Evolutionary conservation across 1,140 invertebrate species (phyloP), one percentile per base, ranked within the genome.

Genomic region (Anoplolepis gracilipes): DNA sequence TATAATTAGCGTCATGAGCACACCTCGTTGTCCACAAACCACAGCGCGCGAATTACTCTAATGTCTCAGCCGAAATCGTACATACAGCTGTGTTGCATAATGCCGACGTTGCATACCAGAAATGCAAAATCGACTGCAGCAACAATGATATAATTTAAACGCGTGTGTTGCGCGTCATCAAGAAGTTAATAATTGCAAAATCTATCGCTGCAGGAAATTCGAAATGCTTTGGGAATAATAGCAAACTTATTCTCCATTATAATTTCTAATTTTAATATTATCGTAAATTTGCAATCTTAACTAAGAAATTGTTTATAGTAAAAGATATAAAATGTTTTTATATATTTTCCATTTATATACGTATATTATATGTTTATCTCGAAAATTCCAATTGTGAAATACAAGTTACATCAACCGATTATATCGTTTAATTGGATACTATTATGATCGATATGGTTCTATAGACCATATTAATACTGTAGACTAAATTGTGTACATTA

Each of bases 1-100:
- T 91, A 89, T 90, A 91, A 91, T 91, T 91, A 91, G 85, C 90
- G 91, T 90, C 90, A 86, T 76, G 85, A 86, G 77, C 87, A 89
- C 73, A 69, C 88, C 81, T 65, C 39, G 84, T 67, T 87, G 84
- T 79, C 86, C 89, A 33, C 88, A 82, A 89, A 87, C 85, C 88
- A 62, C 88, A 75, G 62, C 55, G 67, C 72, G 86, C 78, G 78
- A 90, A 90, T 90, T 87, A 84, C 85, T 87, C 84, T 87, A 82
- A 88, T 88, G 88, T 90, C 88, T 90, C 84, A 78, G 86, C 78
- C 86, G 73, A 86, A 90, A 86, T 90, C 78, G 78, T 90, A 88
- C 69, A 62, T 59, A 49, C 73, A 73, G 30, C 46, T 64, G 84
- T 88, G 86, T 81, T 81, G 84, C 57, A 39, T 72, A 85, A 89